Evolutionary conservation across 64 coral and sea anemone species (phyloP).

Genomic region (Pocillopora damicornis): DNA sequence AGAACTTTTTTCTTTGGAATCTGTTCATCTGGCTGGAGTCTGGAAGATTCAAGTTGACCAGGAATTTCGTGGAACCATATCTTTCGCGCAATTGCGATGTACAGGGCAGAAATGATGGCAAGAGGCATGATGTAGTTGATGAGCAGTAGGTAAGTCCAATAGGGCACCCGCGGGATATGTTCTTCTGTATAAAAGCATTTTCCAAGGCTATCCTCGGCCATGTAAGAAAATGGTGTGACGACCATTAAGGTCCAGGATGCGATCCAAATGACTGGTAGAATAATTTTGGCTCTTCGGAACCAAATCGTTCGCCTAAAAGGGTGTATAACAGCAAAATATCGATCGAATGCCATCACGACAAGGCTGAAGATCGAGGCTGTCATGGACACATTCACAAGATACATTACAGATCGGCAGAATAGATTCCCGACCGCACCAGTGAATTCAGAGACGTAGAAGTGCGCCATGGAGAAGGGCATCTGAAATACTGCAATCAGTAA

Average conservation of each 20-base stretch:
- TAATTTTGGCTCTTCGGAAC: background rate
- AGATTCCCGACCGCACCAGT: background rate
- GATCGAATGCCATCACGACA: background rate
- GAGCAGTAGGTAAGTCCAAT: background rate
- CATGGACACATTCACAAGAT: background rate
- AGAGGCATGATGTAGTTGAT: constrained; percentile 25
- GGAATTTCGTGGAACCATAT: constrained; percentile 33
- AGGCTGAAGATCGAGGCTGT: background rate
- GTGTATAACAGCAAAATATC: background rate
- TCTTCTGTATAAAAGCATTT: background rate
- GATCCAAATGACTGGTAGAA: background rate
- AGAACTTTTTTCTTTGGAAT: constrained; percentile 40
- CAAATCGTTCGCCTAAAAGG: background rate
- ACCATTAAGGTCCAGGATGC: background rate
- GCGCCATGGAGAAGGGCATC: background rate
- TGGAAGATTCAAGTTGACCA: background rate
- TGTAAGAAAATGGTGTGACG: background rate
- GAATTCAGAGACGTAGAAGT: background rate
- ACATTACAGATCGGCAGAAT: background rate
- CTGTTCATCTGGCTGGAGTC: background rate
- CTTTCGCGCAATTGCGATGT: constrained; percentile 24
- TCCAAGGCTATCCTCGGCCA: background rate
- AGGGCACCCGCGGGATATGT: background rate
- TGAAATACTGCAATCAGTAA: background rate
- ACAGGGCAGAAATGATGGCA: constrained; percentile 22